These are phyloP conservation scores for Crenuchus spilurus DNA, from an alignment of 2,797 vertebrate species.

Conservation along the genomic window DNA sequence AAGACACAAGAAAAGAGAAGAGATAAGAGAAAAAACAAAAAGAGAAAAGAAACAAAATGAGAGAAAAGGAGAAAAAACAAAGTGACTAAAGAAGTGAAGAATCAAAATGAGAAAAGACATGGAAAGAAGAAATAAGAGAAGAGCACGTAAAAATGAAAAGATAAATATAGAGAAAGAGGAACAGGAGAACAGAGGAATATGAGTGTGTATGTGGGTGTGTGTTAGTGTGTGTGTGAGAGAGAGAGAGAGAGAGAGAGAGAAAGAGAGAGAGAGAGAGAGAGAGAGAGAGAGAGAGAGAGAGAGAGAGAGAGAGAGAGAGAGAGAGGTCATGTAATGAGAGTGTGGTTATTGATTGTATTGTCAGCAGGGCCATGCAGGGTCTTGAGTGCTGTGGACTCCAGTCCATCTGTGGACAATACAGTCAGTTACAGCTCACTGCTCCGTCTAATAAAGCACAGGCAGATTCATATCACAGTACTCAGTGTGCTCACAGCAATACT, in stretches of 20 bases:
- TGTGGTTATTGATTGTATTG: conserved; percentile 84
- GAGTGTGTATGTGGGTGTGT: too few species aligned
- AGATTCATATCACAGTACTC: conserved; percentile 80
- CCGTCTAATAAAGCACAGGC: conserved; percentile 83
- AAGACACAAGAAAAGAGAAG: not conserved
- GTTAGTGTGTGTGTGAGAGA: too few species aligned
- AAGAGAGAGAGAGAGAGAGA: conserved; percentile 49
- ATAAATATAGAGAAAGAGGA: conserved; percentile 11
- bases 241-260: conserved; percentile 44
- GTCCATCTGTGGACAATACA: conserved; percentile 86
- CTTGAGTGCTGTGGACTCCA: conserved; percentile 73
- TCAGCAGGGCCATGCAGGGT: conserved; percentile 78
- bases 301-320: conserved; percentile 45
- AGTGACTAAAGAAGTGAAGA: not conserved
- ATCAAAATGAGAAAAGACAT: conserved; percentile 6
- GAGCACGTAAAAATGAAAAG: not conserved
- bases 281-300: conserved; percentile 51
- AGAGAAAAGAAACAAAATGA: not conserved
- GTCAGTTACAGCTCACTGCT: conserved; percentile 84
- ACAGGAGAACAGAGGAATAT: not conserved
- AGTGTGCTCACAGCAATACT: conserved; percentile 27
- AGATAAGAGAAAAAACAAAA: conserved; percentile 7
- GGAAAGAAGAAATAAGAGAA: not conserved
- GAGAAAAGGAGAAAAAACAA: not conserved
- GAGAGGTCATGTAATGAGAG: conserved; percentile 71